Evolutionary conservation across 2,113 vertebrate genomes (phyloP), one percentile per base, ranked within the genome.

Genomic region (Neogobius melanostomus): DNA sequence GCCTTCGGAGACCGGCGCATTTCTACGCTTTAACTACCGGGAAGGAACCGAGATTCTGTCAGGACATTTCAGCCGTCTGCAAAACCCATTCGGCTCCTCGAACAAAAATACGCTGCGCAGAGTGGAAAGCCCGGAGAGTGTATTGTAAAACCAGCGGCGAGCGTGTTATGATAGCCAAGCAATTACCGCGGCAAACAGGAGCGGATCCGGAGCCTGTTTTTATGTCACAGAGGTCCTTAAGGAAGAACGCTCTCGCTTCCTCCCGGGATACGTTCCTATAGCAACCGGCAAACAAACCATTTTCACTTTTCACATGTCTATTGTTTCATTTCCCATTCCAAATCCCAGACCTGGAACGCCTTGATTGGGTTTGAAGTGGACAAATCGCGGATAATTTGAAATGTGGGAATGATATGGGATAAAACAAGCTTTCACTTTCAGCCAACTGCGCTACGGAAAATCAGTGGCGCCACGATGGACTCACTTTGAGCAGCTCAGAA

Each of bases 251-350:
- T 64, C 72, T 47, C 14, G 75, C 80, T 88, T 91, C 88, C 88
- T 89, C 67, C 36, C n/a, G 59, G 42, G 16, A 15, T n/a, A 87
- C 80, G 76, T 57, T 91, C 52, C 92, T 60, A 87, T 82, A 61
- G 90, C 77, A 85, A 91, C 92, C 68, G 4, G 85, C 86, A 91
- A 91, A 90, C 87, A 93, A 93, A 92, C 82, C 83, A 76, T 71
- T 86, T 83, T 91, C 83, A 70, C 44, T 28, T 91, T 89, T 90
- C 88, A 87, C 1, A 42, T 42, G 17, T 71, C 85, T 69, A 87
- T 86, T 85, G 87, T 89, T 82, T 88, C 71, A 69, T 85, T 89
- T 82, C 75, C 77, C 50, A 66, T 87, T 80, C 76, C 71, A 85
- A 87, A 85, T 49, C 9, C 77, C 68, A 70, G 82, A 83, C 80